phyloP scores from a whole-genome alignment of 2,888 invertebrate species.

The Terebella lapidaria region DNA sequence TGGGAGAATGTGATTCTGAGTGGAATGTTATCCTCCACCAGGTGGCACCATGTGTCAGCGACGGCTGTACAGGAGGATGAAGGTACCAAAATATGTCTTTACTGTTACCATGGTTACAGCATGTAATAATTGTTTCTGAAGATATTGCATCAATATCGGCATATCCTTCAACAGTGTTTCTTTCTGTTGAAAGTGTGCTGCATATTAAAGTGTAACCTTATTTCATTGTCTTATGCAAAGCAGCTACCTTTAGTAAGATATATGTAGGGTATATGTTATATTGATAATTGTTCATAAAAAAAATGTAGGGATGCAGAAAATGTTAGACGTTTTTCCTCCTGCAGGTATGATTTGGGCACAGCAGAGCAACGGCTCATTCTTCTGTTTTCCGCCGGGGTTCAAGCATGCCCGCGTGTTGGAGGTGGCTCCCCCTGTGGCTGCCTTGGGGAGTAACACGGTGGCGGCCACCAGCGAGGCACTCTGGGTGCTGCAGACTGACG shows the following conservation, averaged over 20 bases:
- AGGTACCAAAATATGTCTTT: too few relatives aligned
- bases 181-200: too few relatives aligned
- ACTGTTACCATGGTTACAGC: too few relatives aligned
- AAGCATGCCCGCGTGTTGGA: slow-evolving; percentile 25
- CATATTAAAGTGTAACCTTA: too few relatives aligned
- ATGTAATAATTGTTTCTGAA: too few relatives aligned
- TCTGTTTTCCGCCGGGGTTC: slow-evolving; percentile 41
- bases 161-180: too few relatives aligned
- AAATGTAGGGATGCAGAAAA: too few relatives aligned
- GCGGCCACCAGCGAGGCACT: slow-evolving; percentile 52
- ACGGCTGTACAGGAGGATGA: slow-evolving; percentile 26
- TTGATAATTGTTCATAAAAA: too few relatives aligned
- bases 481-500: slow-evolving; percentile 55
- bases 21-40: slow-evolving; percentile 34
- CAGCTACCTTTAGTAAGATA: too few relatives aligned
- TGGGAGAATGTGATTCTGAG: slow-evolving; percentile 36
- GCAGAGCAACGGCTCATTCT: slow-evolving; percentile 51
- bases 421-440: slow-evolving; percentile 16
- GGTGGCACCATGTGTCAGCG: slow-evolving; percentile 39
- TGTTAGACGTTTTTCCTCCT: not conserved
- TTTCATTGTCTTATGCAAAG: too few relatives aligned
- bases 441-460: slow-evolving; percentile 34
- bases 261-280: too few relatives aligned
- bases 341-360: slow-evolving; percentile 53
- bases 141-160: too few relatives aligned